These are phyloP conservation scores for Bilobella aurantiaca DNA, from an alignment of 1,140 invertebrate genomes.

Conservation along the genomic window DNA sequence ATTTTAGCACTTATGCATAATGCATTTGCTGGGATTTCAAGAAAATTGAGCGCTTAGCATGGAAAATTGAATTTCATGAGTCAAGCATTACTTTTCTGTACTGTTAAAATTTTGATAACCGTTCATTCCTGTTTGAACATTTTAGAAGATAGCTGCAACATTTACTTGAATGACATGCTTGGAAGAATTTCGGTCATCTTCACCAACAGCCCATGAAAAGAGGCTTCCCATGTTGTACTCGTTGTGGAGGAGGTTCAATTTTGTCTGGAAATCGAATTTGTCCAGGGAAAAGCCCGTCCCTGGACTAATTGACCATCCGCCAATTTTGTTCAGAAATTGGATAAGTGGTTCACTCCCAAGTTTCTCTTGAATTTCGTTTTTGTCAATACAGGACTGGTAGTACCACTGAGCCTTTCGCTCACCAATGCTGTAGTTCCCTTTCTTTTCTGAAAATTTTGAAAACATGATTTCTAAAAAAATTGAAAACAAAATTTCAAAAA, in stretches of 20 bases:
- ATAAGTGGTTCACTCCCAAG: slow-evolving; percentile 68
- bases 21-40: no score
- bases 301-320: slow-evolving; percentile 32
- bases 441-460: slow-evolving; percentile 45
- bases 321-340: slow-evolving; percentile 53
- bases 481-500: not conserved
- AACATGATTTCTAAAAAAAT: slow-evolving; percentile 4
- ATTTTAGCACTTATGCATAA: no score
- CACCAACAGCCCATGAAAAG: slow-evolving; percentile 80
- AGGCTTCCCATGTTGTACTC: slow-evolving; percentile 76
- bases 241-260: slow-evolving; percentile 71
- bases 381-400: slow-evolving; percentile 86
- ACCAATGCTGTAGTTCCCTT: slow-evolving; percentile 56
- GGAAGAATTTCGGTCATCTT: slow-evolving; percentile 84
- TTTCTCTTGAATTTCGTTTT: slow-evolving; percentile 78
- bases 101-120: no score
- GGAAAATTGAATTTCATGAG: no score
- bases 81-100: no score
- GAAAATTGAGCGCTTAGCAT: no score
- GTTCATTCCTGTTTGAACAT: no score
- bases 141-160: no score
- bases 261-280: slow-evolving; percentile 65
- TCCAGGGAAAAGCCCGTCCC: slow-evolving; percentile 41
- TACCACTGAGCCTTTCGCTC: slow-evolving; percentile 82
- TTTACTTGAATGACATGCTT: slow-evolving; percentile 74